Evolutionary conservation across 2,113 vertebrate species (phyloP).

Genomic region (Pituophis catenifer): DNA sequence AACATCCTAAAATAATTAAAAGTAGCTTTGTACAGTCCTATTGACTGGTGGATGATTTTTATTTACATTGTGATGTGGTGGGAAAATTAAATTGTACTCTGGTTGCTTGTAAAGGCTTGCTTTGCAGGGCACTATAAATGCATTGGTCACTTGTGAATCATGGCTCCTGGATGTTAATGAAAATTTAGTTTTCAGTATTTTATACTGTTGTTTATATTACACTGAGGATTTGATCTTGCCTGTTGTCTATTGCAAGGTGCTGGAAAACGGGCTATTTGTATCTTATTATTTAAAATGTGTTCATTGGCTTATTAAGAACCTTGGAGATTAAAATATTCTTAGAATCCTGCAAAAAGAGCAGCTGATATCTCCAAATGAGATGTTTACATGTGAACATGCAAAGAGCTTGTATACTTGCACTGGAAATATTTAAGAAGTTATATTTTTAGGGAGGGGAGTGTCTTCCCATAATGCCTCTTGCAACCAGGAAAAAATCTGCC

Average conservation of each 20-base stretch:
- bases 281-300: slow-evolving; percentile 33
- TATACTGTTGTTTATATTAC: slow-evolving; percentile 33
- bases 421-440: background rate
- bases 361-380: slow-evolving; percentile 50
- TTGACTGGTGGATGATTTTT: slow-evolving; percentile 38
- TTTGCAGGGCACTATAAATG: slow-evolving; percentile 38
- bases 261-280: slow-evolving; percentile 26
- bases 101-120: slow-evolving; percentile 27
- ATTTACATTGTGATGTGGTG: slow-evolving; percentile 36
- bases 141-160: slow-evolving; percentile 32
- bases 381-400: slow-evolving; percentile 59
- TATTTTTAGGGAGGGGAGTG: background rate
- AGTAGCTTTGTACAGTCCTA: slow-evolving; percentile 25
- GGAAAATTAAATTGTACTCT: slow-evolving; percentile 41
- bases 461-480: background rate
- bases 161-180: slow-evolving; percentile 26
- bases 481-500: background rate
- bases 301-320: slow-evolving; percentile 52
- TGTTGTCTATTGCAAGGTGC: slow-evolving; percentile 32
- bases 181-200: slow-evolving; percentile 22
- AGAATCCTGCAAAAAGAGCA: slow-evolving; percentile 44
- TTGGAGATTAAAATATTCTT: slow-evolving; percentile 44
- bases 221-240: slow-evolving; percentile 32
- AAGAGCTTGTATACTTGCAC: slow-evolving; percentile 40
- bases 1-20: slow-evolving; percentile 5